These are phyloP conservation scores for Philypnodon macrostomus DNA, from an alignment of 2,797 vertebrate genomes.

Conservation along the genomic window DNA sequence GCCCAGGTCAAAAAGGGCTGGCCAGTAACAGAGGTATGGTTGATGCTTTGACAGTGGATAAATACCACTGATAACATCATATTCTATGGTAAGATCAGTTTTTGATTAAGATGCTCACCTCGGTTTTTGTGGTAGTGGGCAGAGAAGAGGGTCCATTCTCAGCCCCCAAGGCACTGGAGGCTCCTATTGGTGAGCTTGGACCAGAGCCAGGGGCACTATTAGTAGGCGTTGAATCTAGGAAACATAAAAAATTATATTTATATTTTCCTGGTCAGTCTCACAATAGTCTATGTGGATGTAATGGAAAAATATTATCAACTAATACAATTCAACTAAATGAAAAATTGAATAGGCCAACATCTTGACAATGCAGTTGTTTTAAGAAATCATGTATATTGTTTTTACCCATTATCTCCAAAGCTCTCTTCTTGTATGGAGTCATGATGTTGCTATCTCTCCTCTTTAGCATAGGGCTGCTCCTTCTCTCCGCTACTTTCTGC, in stretches of 20 bases:
- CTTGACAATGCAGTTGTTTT: too few relatives aligned
- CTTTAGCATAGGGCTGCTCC: constrained; percentile 85
- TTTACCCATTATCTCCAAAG: constrained; percentile 78
- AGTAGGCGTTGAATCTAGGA: constrained; percentile 88
- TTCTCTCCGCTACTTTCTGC: constrained; percentile 90
- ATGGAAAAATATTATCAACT: constrained; percentile 17
- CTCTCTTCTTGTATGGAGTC: constrained; percentile 83
- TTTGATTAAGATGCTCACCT: constrained; percentile 79
- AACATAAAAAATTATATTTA: constrained; percentile 51
- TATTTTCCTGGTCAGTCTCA: constrained; percentile 34
- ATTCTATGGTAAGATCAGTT: constrained; percentile 2
- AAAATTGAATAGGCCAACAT: not conserved
- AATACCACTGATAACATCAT: constrained; percentile 12
- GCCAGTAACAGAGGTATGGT: constrained; percentile 64
- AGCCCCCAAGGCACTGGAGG: constrained; percentile 84
- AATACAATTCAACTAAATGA: constrained; percentile 2
- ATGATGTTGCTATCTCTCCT: constrained; percentile 86
- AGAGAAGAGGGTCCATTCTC: constrained; percentile 89
- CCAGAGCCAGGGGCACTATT: constrained; percentile 93
- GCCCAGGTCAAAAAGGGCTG: constrained; percentile 57
- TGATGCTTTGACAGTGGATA: constrained; percentile 21
- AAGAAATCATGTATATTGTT: not conserved
- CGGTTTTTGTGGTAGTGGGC: constrained; percentile 85
- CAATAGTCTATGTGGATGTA: constrained; percentile 34
- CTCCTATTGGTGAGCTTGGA: constrained; percentile 94